phyloP scores from a whole-genome alignment of 2,113 vertebrate genomes.

The Centropristis striata region DNA sequence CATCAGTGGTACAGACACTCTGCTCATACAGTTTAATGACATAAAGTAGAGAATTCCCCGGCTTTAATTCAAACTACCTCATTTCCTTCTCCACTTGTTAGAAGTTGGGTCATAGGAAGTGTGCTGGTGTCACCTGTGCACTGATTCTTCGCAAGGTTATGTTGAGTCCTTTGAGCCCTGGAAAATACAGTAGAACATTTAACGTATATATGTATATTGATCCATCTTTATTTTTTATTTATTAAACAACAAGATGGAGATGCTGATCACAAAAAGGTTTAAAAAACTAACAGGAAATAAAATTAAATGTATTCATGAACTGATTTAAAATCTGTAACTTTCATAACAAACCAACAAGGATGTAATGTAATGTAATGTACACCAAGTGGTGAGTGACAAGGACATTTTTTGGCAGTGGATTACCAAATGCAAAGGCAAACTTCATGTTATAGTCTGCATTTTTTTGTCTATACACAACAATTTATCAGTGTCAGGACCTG shows the following conservation, averaged over 20 bases:
- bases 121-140: background rate
- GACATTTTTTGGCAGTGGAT: background rate
- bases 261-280: background rate
- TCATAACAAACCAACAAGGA: background rate
- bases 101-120: background rate
- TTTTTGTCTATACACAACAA: background rate
- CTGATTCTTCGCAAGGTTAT: background rate
- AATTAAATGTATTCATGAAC: too few species aligned
- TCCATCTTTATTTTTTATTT: background rate
- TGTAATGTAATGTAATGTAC: too few species aligned
- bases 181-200: background rate
- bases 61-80: conserved; percentile 25
- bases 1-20: background rate
- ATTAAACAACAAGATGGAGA: background rate
- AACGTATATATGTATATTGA: background rate
- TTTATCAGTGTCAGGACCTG: too few species aligned
- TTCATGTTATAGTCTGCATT: background rate
- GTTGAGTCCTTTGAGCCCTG: conserved; percentile 23
- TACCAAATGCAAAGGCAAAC: background rate
- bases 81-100: background rate
- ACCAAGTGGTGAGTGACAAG: background rate
- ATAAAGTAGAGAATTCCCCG: background rate
- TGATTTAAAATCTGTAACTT: background rate
- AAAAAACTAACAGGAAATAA: too few species aligned
- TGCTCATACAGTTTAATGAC: background rate